phyloP scores from a whole-genome alignment of 1,140 invertebrate species.

The Andricus grossulariae region DNA sequence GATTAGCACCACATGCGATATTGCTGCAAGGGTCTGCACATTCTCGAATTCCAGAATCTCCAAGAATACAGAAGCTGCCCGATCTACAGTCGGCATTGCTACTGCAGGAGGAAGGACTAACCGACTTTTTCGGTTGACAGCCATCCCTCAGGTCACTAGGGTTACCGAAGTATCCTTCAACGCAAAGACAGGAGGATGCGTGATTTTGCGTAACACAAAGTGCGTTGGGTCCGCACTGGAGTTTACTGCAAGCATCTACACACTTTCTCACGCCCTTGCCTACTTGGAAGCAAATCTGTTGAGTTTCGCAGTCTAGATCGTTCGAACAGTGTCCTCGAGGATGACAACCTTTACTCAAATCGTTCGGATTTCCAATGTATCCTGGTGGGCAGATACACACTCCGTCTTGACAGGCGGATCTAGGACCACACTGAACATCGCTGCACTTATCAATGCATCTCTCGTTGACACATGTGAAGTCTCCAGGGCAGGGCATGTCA shows the following conservation, averaged over 20 bases:
- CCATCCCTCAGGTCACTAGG: constrained; percentile 85
- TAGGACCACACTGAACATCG: constrained; percentile 85
- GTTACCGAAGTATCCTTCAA: constrained; percentile 86
- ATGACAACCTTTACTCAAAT: constrained; percentile 82
- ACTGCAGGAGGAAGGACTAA: constrained; percentile 77
- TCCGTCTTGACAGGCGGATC: constrained; percentile 87
- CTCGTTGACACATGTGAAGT: constrained; percentile 83
- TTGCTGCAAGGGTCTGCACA: constrained; percentile 88
- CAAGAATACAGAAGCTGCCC: constrained; percentile 79
- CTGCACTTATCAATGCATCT: constrained; percentile 86
- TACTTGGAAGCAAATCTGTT: constrained; percentile 91
- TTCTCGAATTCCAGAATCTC: constrained; percentile 78
- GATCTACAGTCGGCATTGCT: constrained; percentile 83
- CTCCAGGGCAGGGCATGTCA: constrained; percentile 83
- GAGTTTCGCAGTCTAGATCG: constrained; percentile 86
- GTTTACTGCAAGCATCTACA: constrained; percentile 89
- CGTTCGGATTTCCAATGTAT: constrained; percentile 85
- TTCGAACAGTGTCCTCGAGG: constrained; percentile 84
- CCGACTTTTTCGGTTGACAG: constrained; percentile 82
- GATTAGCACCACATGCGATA: constrained; percentile 87
- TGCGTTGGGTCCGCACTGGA: constrained; percentile 93
- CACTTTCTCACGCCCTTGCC: constrained; percentile 86
- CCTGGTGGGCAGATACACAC: constrained; percentile 88
- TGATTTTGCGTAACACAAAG: constrained; percentile 89
- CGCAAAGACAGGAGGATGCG: constrained; percentile 89